A percentile compares a stretch with the other conserved stretches of the same genome.
Evolutionary conservation across 2,888 invertebrate genomes (phyloP).

Genomic region (Folsomia candida): DNA sequence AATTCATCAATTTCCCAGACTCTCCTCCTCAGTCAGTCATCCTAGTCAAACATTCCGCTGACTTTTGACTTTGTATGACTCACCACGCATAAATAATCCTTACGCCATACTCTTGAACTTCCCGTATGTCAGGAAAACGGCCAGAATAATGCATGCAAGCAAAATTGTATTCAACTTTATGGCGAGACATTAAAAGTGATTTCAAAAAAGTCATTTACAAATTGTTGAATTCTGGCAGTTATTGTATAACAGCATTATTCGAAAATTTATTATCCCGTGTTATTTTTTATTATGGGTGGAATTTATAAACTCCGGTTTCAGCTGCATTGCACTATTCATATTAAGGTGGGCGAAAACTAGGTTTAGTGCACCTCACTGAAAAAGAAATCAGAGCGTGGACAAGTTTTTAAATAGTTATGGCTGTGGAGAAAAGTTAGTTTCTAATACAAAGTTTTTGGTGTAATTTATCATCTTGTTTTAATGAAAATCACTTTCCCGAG

Average conservation of each 20-base stretch:
- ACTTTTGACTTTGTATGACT: background rate
- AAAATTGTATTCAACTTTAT: too few relatives aligned
- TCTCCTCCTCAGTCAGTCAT: background rate
- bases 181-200: too few relatives aligned
- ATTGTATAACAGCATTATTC: too few relatives aligned
- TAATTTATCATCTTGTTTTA: background rate
- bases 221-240: too few relatives aligned
- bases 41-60: conserved; percentile 16
- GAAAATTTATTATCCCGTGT: too few relatives aligned
- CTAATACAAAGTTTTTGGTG: conserved; percentile 4
- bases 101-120: background rate
- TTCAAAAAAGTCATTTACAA: too few relatives aligned
- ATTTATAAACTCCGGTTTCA: too few relatives aligned
- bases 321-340: too few relatives aligned
- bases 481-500: background rate
- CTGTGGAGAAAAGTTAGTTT: background rate
- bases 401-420: background rate
- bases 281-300: too few relatives aligned
- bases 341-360: too few relatives aligned
- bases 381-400: background rate
- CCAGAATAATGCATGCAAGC: too few relatives aligned
- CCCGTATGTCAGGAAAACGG: background rate
- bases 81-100: background rate
- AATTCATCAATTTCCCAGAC: conserved; percentile 12
- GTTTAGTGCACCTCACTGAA: background rate